Evolutionary conservation across 1,140 invertebrate genomes (phyloP).

Genomic region (Bombus ignitus): DNA sequence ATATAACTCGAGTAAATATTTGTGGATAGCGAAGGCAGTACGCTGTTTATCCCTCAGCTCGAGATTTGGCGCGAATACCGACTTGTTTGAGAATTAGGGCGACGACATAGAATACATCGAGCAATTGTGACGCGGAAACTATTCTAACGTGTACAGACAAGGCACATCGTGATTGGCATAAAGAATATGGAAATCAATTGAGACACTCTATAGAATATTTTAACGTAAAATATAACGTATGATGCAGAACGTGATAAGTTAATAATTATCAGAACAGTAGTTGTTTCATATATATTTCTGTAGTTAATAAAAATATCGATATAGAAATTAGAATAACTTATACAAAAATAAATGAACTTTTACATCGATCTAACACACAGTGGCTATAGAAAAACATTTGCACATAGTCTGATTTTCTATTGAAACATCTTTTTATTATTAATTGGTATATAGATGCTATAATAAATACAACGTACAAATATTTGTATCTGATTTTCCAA

Average conservation of each 20-base stretch:
- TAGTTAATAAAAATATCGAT: background rate
- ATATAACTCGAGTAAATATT: slow-evolving; percentile 70
- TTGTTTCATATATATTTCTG: background rate
- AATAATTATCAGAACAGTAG: background rate
- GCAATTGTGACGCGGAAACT: slow-evolving; percentile 30
- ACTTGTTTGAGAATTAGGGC: slow-evolving; percentile 67
- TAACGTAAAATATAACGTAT: no score
- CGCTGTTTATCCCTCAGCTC: slow-evolving; percentile 65
- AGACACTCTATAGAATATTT: background rate
- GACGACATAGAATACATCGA: slow-evolving; percentile 50
- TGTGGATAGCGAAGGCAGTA: slow-evolving; percentile 67
- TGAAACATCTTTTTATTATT: no score
- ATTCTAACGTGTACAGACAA: slow-evolving; percentile 17
- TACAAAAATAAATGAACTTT: no score
- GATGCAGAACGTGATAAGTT: background rate
- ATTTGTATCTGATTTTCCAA: no score
- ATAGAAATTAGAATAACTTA: no score
- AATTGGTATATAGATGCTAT: no score
- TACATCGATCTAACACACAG: no score
- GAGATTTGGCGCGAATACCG: slow-evolving; percentile 59
- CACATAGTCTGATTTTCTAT: no score
- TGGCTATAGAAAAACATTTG: no score
- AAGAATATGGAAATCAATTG: background rate
- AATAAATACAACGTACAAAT: no score
- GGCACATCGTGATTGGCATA: background rate